Evolutionary conservation across 2,113 vertebrate species (phyloP).

Genomic region (Corythaeola cristata): DNA sequence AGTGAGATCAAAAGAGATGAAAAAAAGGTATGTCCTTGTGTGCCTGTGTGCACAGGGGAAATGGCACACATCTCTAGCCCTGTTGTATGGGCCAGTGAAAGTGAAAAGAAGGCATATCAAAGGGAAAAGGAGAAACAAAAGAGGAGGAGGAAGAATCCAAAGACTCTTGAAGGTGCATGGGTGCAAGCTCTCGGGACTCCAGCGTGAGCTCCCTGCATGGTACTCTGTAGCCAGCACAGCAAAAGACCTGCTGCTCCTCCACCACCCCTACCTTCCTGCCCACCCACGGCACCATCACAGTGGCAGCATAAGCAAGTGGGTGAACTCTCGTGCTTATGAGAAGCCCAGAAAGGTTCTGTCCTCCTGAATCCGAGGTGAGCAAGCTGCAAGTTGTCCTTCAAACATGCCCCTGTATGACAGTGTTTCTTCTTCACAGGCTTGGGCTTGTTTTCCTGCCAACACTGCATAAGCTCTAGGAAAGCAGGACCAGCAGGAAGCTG

Average conservation of each 20-base stretch:
- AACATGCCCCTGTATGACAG: accelerated
- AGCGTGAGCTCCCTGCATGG: accelerated
- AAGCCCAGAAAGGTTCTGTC: neutral
- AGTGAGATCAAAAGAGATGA: neutral
- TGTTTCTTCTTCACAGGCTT: neutral
- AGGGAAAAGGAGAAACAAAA: neutral
- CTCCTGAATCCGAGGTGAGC: neutral
- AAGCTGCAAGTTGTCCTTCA: neutral
- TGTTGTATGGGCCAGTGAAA: neutral
- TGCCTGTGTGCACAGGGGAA: neutral
- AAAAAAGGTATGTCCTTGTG: neutral
- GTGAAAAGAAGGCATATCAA: neutral
- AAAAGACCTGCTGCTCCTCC: neutral
- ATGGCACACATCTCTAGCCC: neutral
- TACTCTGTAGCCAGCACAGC: neutral
- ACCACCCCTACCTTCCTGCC: neutral
- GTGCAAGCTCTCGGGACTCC: neutral
- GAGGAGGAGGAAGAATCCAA: neutral
- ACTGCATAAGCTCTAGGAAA: neutral
- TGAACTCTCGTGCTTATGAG: neutral
- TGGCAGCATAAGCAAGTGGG: neutral
- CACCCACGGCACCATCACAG: accelerated
- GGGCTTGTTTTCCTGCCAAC: neutral
- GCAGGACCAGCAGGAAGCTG: neutral
- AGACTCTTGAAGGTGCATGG: too few species aligned